Base-by-base conservation (phyloP, 2,888 invertebrate genomes). In the Lasioglossum marginatum region DNA sequence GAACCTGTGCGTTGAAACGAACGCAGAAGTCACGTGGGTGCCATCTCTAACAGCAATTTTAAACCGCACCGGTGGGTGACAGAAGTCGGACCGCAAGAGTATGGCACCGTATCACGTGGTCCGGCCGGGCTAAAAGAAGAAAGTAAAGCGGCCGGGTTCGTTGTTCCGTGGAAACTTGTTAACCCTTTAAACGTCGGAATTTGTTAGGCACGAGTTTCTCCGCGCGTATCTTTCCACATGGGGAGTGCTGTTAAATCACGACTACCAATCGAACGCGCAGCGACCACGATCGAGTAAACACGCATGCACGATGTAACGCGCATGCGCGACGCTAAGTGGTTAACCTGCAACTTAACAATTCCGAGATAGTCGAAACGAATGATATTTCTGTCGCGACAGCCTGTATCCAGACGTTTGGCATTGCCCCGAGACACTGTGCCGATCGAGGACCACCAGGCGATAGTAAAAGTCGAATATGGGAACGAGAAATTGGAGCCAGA, bases 251-350 rank as follows among this genome's bases (percentile, higher is more conserved):
- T 70, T 60, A 63, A 82, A 84, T 84, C 70, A 84, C 45, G 57
- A 57, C 48, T n/a, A 34, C 40, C 37, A 57, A 73, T 77, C 72
- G 77, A 52, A 72, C 37, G 73, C 72, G 73, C 23, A 31, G 16
- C 43, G 48, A 43, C n/a, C 81, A 48, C 27, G 57, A 83, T 82
- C 82, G 60, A 34, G 77, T 83, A 83, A 83, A 83, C 77, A 83
- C 40, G 77, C 83, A 40, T 31, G 43, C 52, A 43, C 37, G 16
- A 2, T 19, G 8, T 14, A 5, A 19, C 68, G 63, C 77, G 83
- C 83, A 73, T 82, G 79, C 86, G 77, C 75, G 70, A 48, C 66
- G 82, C 43, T 76, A 79, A 78, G 74, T 74, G 79, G 79, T 76
- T 77, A 82, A 85, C 75, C 83, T 70, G 74, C 45, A 71, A 73